A percentile compares a stretch with the other conserved stretches of the same genome.
Conservation (phyloP, 2,113 vertebrate species). For the Argyrosomus japonicus region DNA sequence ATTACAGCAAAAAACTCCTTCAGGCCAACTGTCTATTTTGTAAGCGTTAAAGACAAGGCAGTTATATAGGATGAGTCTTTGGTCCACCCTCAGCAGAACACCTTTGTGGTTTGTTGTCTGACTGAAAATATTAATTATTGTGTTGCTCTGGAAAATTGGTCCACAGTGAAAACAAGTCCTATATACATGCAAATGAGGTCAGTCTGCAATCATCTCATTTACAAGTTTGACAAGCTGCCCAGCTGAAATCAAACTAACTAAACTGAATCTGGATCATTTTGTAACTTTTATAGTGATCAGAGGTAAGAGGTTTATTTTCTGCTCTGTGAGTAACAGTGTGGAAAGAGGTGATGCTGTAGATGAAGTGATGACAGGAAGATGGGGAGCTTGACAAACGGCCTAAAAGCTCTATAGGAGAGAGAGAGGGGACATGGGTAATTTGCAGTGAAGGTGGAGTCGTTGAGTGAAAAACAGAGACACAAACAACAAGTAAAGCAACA, state of each 20-base stretch:
- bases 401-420: conserved; percentile 51
- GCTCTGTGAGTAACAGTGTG: conserved; percentile 12
- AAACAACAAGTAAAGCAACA: conserved; percentile 42
- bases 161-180: not conserved
- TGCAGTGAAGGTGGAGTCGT: conserved; percentile 55
- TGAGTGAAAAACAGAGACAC: conserved; percentile 62
- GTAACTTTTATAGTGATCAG: not conserved
- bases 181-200: not conserved
- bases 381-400: conserved; percentile 33
- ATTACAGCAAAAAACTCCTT: not conserved
- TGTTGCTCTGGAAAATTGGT: too few species aligned
- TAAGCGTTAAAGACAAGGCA: not conserved
- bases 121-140: too few species aligned
- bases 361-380: conserved; percentile 60
- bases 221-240: not conserved
- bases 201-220: not conserved
- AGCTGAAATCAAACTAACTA: not conserved
- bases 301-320: conserved; percentile 1
- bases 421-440: conserved; percentile 65
- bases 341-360: conserved; percentile 42
- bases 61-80: not conserved
- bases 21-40: too few species aligned
- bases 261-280: not conserved
- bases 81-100: not conserved
- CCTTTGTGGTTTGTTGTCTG: not conserved